Conservation (phyloP, 2,797 vertebrate species). For the Sorex maritimensis region DNA sequence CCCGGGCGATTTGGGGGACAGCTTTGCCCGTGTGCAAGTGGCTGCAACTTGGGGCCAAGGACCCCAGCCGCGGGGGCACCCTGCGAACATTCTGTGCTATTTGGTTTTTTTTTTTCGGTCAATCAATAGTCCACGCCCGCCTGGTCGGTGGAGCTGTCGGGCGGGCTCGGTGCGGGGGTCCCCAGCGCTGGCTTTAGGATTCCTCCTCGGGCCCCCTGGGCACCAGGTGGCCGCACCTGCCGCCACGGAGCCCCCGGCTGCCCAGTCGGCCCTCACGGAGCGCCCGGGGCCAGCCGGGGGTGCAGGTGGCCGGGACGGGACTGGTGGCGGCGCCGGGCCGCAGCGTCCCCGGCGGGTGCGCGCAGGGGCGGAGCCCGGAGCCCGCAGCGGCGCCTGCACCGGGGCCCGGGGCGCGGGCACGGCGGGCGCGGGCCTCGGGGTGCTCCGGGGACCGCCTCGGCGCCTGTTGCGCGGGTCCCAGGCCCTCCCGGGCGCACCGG, state of each 20-base stretch:
- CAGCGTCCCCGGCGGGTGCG: background rate
- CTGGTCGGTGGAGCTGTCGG: too few relatives aligned
- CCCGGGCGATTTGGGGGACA: too few relatives aligned
- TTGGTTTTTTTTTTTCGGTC: too few relatives aligned
- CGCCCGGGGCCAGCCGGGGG: conserved; percentile 15
- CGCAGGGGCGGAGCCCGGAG: background rate
- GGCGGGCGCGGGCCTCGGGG: background rate
- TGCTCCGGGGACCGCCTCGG: background rate
- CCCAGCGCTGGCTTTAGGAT: too few relatives aligned
- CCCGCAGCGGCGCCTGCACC: background rate
- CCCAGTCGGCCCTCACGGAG: background rate
- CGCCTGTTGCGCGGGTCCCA: conserved; percentile 76
- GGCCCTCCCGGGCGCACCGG: conserved; percentile 49
- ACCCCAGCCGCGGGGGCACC: too few relatives aligned
- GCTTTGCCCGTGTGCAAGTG: too few relatives aligned
- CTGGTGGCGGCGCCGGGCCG: too few relatives aligned
- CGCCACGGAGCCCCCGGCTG: conserved; percentile 15
- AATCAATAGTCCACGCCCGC: too few relatives aligned
- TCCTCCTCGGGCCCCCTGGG: background rate
- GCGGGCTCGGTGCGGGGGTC: too few relatives aligned
- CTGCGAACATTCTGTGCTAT: too few relatives aligned
- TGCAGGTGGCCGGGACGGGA: too few relatives aligned
- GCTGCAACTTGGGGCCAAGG: too few relatives aligned
- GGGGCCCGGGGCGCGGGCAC: background rate
- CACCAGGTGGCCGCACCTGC: conserved; percentile 20